Conservation (phyloP, 2,888 invertebrate species). For the Nemotelus pantherinus region DNA sequence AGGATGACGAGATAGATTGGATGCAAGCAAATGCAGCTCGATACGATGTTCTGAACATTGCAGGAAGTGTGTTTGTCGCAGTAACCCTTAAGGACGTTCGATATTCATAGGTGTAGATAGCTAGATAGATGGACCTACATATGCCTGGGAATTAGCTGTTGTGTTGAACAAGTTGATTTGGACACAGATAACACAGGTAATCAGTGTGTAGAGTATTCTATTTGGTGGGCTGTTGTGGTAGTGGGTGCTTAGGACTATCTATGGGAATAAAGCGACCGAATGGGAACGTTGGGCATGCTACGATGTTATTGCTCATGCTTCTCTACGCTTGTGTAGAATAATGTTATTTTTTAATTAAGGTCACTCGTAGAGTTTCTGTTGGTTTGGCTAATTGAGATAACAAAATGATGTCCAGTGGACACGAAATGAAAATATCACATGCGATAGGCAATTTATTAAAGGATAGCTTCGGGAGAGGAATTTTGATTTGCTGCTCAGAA, state of each 20-base stretch:
- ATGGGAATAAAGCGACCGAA: neutral
- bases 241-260: no score
- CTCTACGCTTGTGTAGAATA: neutral
- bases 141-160: neutral
- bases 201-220: neutral
- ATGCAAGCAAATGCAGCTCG: no score
- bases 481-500: no score
- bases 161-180: neutral
- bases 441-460: no score
- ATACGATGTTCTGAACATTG: no score
- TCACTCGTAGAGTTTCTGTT: conserved; percentile 17
- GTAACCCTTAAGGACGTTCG: no score
- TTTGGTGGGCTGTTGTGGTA: neutral
- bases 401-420: neutral
- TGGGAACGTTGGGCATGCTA: neutral
- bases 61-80: no score
- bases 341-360: conserved; percentile 31
- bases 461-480: no score
- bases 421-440: conserved; percentile 1
- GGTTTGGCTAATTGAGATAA: conserved; percentile 25
- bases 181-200: neutral
- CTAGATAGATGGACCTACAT: neutral
- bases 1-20: neutral
- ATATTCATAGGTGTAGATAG: no score
- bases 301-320: neutral